Evolutionary conservation across 2,797 vertebrate genomes (phyloP), one percentile per base, ranked within the genome.

Genomic region (Alcedo atthis): DNA sequence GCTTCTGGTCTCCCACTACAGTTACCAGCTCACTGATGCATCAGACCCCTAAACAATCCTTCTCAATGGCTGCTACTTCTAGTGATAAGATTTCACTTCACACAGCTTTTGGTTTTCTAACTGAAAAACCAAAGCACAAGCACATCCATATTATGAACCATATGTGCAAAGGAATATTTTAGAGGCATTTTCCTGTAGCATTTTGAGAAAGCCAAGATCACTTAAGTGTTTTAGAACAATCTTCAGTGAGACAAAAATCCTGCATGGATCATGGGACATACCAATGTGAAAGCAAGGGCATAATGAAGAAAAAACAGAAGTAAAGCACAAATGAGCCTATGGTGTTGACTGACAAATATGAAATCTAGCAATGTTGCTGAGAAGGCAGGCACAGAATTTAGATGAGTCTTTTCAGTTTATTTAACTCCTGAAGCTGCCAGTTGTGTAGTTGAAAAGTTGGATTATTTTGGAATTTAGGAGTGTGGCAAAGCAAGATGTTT

Each of bases 291-390:
- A 71, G 55, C 54, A 75, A 77, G 35, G 62, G 32, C 26, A 89
- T 62, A 63, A 85, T 26, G 46, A 8, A 75, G 32, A 40, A 30
- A 88, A 88, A 93, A 82, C 5, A 53, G 25, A 84, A 78, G 42
- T 33, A 61, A 92, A 86, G 81, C 35, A 82, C 66, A 92, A 93
- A 75, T 53, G 75, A 93, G 62, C 3, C 2, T 35, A 43, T 26
- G 51, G 48, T 89, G 55, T 54, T 94, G 87, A 81, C 78, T 62
- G 62, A 83, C 82, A 89, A 91, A 85, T 85, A 71, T 43, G 58
- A 95, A 33, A 32, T 58, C 71, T 18, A 53, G 46, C 32, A 67
- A 40, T 80, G 87, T 30, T 87, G 84, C 81, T 90, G 86, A 93
- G 87, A 87, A 89, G 49, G 77, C 89, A 90, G 67, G n/a, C 51